phyloP scores from a whole-genome alignment of 2,797 vertebrate species.

The Amniataba percoides region DNA sequence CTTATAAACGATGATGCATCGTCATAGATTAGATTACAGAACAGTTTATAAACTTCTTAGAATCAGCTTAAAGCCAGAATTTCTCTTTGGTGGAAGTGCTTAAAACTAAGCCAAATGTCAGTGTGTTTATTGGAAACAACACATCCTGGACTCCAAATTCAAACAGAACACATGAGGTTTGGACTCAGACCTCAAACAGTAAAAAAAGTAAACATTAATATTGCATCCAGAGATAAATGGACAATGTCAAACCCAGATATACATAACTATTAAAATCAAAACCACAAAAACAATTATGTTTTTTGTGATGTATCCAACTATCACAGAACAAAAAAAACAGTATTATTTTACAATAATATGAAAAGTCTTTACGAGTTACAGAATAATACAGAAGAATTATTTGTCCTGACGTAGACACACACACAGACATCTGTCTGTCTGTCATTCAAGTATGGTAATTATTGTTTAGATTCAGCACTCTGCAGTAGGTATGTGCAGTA shows the following conservation, averaged over 20 bases:
- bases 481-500: slow-evolving; percentile 37
- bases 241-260: neutral
- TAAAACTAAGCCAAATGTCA: neutral
- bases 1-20: too few species aligned
- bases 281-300: neutral
- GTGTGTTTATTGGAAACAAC: neutral
- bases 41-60: too few species aligned
- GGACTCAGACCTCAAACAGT: neutral
- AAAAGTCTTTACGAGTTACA: neutral
- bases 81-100: neutral
- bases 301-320: neutral
- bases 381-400: slow-evolving; percentile 4
- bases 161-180: neutral
- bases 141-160: neutral
- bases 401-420: neutral
- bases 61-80: neutral
- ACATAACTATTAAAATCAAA: neutral
- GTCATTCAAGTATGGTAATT: slow-evolving; percentile 74
- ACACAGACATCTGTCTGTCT: slow-evolving; percentile 25
- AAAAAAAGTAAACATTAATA: too few species aligned
- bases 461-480: slow-evolving; percentile 64
- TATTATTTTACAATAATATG: neutral
- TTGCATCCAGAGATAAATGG: neutral
- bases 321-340: neutral
- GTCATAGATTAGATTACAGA: too few species aligned